These are phyloP conservation scores for Globia sparganii DNA, from an alignment of 2,888 invertebrate species.

Conservation along the genomic window DNA sequence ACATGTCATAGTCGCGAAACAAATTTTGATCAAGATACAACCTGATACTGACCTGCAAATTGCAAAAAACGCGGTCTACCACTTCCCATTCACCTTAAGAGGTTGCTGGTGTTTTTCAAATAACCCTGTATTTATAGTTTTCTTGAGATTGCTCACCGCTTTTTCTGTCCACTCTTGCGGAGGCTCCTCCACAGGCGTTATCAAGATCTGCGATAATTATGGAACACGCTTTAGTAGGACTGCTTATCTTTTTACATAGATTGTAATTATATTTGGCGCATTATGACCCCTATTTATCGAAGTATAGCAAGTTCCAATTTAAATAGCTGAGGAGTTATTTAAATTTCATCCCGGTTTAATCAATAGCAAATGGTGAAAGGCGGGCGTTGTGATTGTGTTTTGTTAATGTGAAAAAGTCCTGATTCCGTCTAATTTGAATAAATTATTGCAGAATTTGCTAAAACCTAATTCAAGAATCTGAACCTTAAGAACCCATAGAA, in stretches of 20 bases:
- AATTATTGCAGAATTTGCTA: neutral
- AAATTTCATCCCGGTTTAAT: neutral
- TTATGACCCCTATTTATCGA: neutral
- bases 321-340: neutral
- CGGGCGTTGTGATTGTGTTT: neutral
- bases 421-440: neutral
- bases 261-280: neutral
- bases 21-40: no score
- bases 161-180: constrained; percentile 24
- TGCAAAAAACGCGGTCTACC: no score
- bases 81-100: no score
- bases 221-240: constrained; percentile 14
- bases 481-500: neutral
- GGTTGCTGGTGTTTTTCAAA: no score
- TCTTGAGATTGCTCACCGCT: constrained; percentile 32
- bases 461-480: neutral
- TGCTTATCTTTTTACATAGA: no score
- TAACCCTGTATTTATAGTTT: no score
- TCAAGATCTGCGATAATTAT: constrained; percentile 40
- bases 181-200: constrained; percentile 29
- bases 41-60: no score
- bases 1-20: no score
- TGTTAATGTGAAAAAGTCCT: neutral
- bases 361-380: neutral
- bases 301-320: neutral